Evolutionary conservation across 2,113 vertebrate species (phyloP), one percentile per base, ranked within the genome.

Genomic region (Mesoclemmys tuberculata): DNA sequence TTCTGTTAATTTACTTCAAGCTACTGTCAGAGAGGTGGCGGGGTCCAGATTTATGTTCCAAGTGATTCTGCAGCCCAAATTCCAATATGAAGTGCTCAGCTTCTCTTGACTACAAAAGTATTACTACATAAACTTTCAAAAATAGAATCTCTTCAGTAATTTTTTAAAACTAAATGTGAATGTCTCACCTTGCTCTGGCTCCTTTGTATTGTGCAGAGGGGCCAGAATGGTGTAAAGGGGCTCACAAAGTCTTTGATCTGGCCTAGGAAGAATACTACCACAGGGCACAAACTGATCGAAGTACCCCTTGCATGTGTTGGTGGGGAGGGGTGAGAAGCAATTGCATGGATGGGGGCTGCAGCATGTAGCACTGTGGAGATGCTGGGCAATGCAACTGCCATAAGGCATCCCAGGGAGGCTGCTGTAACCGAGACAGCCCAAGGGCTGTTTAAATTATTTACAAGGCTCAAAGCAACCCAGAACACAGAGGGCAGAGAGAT

Each of bases 1-100:
- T 90, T 95, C 55, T 88, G 49, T 86, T 95, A 92, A 96, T 94
- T 93, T 58, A 77, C 87, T 95, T 94, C 21, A 91, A 74, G 94
- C 24, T 12, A 77, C 49, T 86, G 10, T 81, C 88, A 46, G 85
- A 93, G n/a, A 54, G 79, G 90, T 75, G 86, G 84, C 68, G 91
- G 79, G 68, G 71, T 85, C 10, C 56, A 78, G 82, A 93, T 94
- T 75, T 92, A 54, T 80, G 90, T 94, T 87, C 74, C 22, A 93
- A 85, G 26, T 96, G 93, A 90, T 93, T 91, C 6, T 95, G 38
- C 68, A 94, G 71, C 3, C 2, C 18, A 38, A 41, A 91, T 93
- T 82, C 84, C 71, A 94, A 93, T 54, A 85, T 7, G 9, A 96
- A 87, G 75, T 0, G 24, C 38, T 86, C 41, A 52, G 86, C 38